phyloP scores from a whole-genome alignment of 2,888 invertebrate species.

The Drosophila atripex region DNA sequence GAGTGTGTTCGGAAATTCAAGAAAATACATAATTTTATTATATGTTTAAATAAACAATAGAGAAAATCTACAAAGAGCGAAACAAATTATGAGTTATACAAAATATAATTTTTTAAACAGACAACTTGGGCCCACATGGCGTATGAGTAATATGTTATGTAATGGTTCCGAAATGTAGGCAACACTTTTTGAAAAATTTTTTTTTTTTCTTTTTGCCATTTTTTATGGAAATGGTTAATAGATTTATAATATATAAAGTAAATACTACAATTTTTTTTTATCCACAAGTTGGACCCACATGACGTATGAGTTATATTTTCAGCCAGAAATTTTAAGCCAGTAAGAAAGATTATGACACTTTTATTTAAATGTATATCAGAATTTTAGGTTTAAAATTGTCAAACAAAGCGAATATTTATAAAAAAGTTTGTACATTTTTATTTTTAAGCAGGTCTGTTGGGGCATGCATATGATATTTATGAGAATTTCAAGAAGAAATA shows the following conservation, averaged over 20 bases:
- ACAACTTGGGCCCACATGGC: not conserved
- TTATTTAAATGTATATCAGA: too few relatives aligned
- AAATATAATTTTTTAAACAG: not conserved
- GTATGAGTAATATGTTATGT: slow-evolving; percentile 16
- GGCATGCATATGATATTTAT: too few relatives aligned
- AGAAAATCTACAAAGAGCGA: not conserved
- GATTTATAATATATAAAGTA: not conserved
- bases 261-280: too few relatives aligned
- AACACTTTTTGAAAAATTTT: not conserved
- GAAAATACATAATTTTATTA: not conserved
- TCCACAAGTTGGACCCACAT: too few relatives aligned
- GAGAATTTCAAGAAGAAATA: too few relatives aligned
- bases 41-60: not conserved
- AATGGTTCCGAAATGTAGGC: not conserved
- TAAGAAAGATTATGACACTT: too few relatives aligned
- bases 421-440: too few relatives aligned
- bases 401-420: too few relatives aligned
- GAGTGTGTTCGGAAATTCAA: too few relatives aligned
- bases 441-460: not conserved
- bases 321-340: not conserved
- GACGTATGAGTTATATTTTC: not conserved
- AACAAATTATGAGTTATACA: not conserved
- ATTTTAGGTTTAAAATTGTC: too few relatives aligned
- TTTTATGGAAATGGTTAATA: too few relatives aligned
- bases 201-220: not conserved